These are phyloP conservation scores for Eristalis pertinax DNA, from an alignment of 2,888 invertebrate species.

Conservation along the genomic window DNA sequence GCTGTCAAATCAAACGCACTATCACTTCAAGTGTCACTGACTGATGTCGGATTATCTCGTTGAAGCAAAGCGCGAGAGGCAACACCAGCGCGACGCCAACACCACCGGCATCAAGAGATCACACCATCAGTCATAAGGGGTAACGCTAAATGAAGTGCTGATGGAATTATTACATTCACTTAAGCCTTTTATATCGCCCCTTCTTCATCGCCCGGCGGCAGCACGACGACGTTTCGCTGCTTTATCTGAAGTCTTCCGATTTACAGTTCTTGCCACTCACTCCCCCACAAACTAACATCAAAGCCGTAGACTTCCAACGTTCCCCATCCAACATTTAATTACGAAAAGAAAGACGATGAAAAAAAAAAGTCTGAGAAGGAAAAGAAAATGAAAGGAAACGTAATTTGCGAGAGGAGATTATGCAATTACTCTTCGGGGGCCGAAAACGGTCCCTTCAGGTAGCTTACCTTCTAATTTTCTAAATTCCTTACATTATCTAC, in stretches of 20 bases:
- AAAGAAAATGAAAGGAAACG: neutral
- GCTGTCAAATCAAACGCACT: neutral
- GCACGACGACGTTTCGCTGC: neutral
- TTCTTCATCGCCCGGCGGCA: neutral
- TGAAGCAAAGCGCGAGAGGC: neutral
- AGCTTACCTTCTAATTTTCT: slow-evolving; percentile 69
- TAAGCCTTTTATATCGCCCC: neutral
- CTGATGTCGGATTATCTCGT: neutral
- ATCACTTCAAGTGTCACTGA: neutral
- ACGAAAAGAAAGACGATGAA: slow-evolving; percentile 13
- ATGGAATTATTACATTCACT: slow-evolving; percentile 12
- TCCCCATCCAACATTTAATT: slow-evolving; percentile 36
- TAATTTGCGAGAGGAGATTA: slow-evolving; percentile 62
- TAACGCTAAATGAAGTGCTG: slow-evolving; percentile 1
- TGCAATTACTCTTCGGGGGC: slow-evolving; percentile 62
- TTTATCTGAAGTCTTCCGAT: neutral
- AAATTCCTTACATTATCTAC: slow-evolving; percentile 67
- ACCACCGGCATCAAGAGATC: neutral
- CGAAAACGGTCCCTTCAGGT: slow-evolving; percentile 61
- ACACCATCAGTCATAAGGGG: neutral
- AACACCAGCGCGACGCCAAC: neutral
- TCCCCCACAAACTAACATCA: slow-evolving; percentile 10
- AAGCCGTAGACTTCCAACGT: neutral
- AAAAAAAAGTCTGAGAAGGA: neutral
- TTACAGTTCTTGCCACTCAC: neutral